Conservation (phyloP, 2,888 invertebrate genomes). For the Drosophila koepferae region DNA sequence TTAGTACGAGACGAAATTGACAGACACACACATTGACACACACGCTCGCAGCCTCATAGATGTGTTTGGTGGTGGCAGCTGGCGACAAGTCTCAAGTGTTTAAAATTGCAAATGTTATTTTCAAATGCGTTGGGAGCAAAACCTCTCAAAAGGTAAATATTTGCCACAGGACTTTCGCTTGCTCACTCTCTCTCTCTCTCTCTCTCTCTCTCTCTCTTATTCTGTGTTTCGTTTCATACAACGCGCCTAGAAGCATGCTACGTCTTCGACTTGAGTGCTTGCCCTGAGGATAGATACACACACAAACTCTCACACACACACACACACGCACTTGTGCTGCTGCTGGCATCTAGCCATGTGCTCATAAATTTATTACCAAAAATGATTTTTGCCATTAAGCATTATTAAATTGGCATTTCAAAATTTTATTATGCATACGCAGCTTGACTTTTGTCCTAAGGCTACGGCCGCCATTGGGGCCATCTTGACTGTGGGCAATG, state of each 20-base stretch:
- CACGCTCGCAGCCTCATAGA: background rate
- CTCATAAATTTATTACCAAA: constrained; percentile 78
- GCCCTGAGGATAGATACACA: constrained; percentile 48
- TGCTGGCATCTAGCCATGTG: constrained; percentile 38
- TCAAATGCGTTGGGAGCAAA: constrained; percentile 63
- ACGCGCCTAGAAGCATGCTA: constrained; percentile 44
- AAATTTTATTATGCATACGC: constrained; percentile 70
- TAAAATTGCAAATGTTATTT: constrained; percentile 81
- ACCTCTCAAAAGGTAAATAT: constrained; percentile 69
- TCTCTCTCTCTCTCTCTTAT: too few species aligned
- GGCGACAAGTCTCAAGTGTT: constrained; percentile 77
- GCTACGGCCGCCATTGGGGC: constrained; percentile 22
- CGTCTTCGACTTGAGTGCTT: constrained; percentile 55
- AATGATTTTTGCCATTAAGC: constrained; percentile 82
- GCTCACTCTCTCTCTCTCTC: background rate
- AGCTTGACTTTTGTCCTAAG: constrained; percentile 60
- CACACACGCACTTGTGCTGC: constrained; percentile 10
- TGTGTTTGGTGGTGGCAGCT: constrained; percentile 46
- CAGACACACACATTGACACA: constrained; percentile 26
- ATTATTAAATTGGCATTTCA: constrained; percentile 82
- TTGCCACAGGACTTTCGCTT: constrained; percentile 60
- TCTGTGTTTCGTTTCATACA: constrained; percentile 1
- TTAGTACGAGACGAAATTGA: constrained; percentile 62
- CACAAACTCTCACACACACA: constrained; percentile 19
- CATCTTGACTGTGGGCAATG: constrained; percentile 11